A percentile compares a stretch with the other conserved stretches of the same genome.
These are phyloP conservation scores for Okapia johnstoni DNA, from an alignment of 2,113 vertebrate genomes.

Conservation along the genomic window DNA sequence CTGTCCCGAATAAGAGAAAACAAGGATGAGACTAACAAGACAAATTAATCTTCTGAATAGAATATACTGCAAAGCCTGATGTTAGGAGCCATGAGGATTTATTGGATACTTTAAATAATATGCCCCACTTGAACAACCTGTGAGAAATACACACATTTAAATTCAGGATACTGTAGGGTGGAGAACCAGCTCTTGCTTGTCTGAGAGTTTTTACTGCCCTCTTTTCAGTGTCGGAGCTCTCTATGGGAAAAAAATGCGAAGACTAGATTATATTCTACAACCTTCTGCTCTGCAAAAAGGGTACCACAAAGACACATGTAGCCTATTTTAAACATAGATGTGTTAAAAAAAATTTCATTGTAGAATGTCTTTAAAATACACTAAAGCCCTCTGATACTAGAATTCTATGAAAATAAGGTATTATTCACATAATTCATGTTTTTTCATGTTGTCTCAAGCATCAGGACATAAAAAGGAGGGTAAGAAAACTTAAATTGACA, in stretches of 20 bases:
- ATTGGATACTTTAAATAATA: not conserved
- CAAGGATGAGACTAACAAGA: not conserved
- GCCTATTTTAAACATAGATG: not conserved
- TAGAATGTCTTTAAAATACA: not conserved
- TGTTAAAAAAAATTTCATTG: not conserved
- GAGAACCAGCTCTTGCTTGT: not conserved
- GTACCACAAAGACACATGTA: not conserved
- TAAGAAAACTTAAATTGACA: conserved; percentile 36
- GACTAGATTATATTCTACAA: not conserved
- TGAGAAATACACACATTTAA: not conserved
- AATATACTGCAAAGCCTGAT: not conserved
- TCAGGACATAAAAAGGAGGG: not conserved
- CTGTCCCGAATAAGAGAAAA: not conserved
- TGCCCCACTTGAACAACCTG: not conserved
- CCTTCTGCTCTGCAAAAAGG: not conserved
- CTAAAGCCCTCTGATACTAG: not conserved
- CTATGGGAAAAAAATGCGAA: not conserved
- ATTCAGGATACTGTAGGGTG: not conserved
- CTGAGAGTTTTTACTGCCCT: not conserved
- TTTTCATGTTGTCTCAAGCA: conserved; percentile 6
- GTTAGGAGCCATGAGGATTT: not conserved
- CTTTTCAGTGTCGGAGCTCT: not conserved
- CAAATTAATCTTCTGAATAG: not conserved
- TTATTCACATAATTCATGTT: not conserved
- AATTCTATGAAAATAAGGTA: not conserved